Percentiles rank a stretch among this genome's conserved stretches.
These are phyloP conservation scores for Gymnoscopelus microlampas DNA, from an alignment of 2,797 vertebrate species.

Conservation along the genomic window DNA sequence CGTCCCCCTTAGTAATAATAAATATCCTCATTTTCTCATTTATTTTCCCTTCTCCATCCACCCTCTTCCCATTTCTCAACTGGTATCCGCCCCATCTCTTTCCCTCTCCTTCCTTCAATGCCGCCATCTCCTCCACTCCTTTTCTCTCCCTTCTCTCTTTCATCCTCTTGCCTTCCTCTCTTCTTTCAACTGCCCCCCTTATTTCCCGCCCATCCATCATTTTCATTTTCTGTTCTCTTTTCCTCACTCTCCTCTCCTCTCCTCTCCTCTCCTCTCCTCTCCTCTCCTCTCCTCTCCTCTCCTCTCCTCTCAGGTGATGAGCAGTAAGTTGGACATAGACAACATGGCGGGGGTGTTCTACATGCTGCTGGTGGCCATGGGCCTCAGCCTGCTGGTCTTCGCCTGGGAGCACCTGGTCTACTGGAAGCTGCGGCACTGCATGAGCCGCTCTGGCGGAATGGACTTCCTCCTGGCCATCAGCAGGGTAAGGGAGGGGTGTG, in stretches of 20 bases:
- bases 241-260: no score
- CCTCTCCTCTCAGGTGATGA: slow-evolving; percentile 81
- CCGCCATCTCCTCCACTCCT: no score
- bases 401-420: slow-evolving; percentile 90
- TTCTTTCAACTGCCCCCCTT: no score
- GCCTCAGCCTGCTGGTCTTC: slow-evolving; percentile 81
- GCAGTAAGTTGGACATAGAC: slow-evolving; percentile 87
- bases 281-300: no score
- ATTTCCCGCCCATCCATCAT: neutral
- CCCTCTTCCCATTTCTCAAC: neutral
- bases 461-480: slow-evolving; percentile 91
- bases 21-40: slow-evolving; percentile 17
- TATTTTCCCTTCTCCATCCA: neutral
- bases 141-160: no score
- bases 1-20: slow-evolving; percentile 42
- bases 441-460: slow-evolving; percentile 86
- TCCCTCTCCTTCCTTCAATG: no score
- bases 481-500: slow-evolving; percentile 78
- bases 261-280: no score
- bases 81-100: no score
- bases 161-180: no score
- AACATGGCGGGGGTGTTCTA: slow-evolving; percentile 87
- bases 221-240: no score
- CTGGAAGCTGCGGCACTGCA: slow-evolving; percentile 88
- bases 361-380: slow-evolving; percentile 84